Conservation (phyloP, 2,113 vertebrate species). For the Poeciliopsis occidentalis region DNA sequence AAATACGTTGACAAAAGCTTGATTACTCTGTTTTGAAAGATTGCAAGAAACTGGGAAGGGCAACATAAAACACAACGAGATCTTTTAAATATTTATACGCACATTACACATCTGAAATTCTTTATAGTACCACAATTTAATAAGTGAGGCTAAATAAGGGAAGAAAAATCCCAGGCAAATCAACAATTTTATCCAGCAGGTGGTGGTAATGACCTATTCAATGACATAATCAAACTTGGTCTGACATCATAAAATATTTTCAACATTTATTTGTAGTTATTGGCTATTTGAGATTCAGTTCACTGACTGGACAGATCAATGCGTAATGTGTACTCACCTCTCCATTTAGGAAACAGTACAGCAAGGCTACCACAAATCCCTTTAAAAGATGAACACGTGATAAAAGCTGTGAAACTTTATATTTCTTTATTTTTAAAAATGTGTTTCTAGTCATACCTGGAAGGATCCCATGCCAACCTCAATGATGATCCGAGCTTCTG, state of each 20-base stretch:
- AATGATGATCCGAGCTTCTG: conserved; percentile 91
- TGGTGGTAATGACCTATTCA: not conserved
- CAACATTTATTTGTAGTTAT: not conserved
- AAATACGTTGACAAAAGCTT: no score
- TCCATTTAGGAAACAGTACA: conserved; percentile 94
- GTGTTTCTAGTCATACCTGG: conserved; percentile 78
- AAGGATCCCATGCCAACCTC: conserved; percentile 91
- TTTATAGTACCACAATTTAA: not conserved
- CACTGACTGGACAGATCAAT: not conserved
- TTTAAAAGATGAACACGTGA: conserved; percentile 61
- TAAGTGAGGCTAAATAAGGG: not conserved
- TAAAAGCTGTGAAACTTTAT: not conserved
- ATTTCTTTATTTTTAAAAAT: not conserved
- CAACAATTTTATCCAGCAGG: not conserved
- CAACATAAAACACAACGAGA: no score
- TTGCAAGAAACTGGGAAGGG: no score
- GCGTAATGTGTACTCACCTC: conserved; percentile 82
- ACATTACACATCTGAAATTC: not conserved
- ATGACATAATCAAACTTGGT: not conserved
- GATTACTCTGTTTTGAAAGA: no score
- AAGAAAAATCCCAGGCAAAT: not conserved
- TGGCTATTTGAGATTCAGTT: not conserved
- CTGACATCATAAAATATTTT: not conserved
- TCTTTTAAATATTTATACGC: not conserved
- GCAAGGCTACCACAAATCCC: conserved; percentile 90